Base-by-base conservation (phyloP, 92 coral and sea anemone species). In the Parazoanthus swiftii region DNA sequence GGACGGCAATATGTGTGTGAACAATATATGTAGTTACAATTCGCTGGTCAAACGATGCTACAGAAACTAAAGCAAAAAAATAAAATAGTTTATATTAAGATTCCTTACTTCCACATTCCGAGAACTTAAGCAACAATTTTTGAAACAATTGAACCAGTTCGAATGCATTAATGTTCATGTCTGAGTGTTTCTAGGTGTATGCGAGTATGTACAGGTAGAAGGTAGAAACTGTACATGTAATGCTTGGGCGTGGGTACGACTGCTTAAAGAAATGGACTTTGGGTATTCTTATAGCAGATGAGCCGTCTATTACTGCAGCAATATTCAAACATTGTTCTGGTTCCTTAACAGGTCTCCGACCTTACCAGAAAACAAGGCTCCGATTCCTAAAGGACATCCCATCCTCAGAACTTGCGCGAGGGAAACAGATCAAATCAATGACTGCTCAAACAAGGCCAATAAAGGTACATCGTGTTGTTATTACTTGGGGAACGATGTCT, bases 361-460 rank as follows among this genome's bases (percentile, higher is more conserved):
- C 44, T 20, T 84, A 95, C 92, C 89, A 29, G 98, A 95, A 88
- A 90, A 91, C 86, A 95, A 95, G 78, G 92, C 91, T 42, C 94
- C 98, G 35, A 68, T 93, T 15, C 85, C 93, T 63, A 92, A 91
- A 81, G 93, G 80, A 25, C 92, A 93, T 54, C 86, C 95, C 36
- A 51, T 95, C 15, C 87, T 84, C 67, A 46, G 65, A 70, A 29
- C 79, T 1, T 42, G 25, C 46, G 75, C 33, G 67, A 84, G 68
- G 67, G 87, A 84, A 43, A 13, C 35, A 48, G 46, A 68, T 48
- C 79, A 72, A 14, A 42, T 58, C 15, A 71, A 11, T 72, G 68
- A 72, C 18, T 70, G 37, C 44, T 48, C 44, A 21, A 82, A 37
- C 38, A 38, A 15, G 13, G 44, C 76, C 6, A 84, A 50, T 67